Percentiles rank a stretch among this genome's conserved stretches.
These are phyloP conservation scores for Sparus aurata DNA, from an alignment of 2,797 vertebrate genomes.

Conservation along the genomic window DNA sequence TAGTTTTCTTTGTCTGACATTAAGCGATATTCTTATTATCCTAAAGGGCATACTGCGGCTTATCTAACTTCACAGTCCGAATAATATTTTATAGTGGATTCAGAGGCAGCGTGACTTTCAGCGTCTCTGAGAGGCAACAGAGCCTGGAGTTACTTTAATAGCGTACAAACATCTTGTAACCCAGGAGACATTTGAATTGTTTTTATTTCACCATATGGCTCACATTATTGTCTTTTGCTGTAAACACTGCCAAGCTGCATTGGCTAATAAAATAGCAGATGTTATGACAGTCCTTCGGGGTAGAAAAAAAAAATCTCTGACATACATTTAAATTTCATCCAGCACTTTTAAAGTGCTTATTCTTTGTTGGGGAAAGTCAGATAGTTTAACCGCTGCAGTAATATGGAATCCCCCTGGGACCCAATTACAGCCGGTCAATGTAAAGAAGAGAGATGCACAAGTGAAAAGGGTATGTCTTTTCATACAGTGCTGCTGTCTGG, in stretches of 20 bases:
- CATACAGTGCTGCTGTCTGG: conserved; percentile 1
- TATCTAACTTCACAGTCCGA: conserved; percentile 26
- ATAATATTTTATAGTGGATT: conserved; percentile 24
- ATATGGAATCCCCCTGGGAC: conserved; percentile 47
- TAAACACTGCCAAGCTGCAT: conserved; percentile 43
- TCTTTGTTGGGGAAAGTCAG: conserved; percentile 33
- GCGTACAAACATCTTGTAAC: conserved; percentile 44
- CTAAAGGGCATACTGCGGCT: conserved; percentile 10
- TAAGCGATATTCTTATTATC: neutral
- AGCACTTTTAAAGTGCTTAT: conserved; percentile 29
- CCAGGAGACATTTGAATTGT: conserved; percentile 30
- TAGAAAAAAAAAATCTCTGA: neutral
- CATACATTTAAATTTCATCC: conserved; percentile 27
- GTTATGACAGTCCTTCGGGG: conserved; percentile 15
- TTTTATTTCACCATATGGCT: conserved; percentile 43
- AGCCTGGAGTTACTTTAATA: conserved; percentile 46
- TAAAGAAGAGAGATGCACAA: conserved; percentile 33
- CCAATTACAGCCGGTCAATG: conserved; percentile 66
- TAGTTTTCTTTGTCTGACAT: conserved; percentile 23
- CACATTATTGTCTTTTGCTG: conserved; percentile 36
- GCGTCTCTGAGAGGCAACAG: conserved; percentile 14
- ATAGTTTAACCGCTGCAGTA: conserved; percentile 45
- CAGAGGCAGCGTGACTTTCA: conserved; percentile 18
- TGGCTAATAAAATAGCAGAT: conserved; percentile 29
- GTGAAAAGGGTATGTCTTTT: conserved; percentile 44